These are phyloP conservation scores for Rhynchophorus ferrugineus DNA, from an alignment of 1,140 invertebrate species.

Conservation along the genomic window DNA sequence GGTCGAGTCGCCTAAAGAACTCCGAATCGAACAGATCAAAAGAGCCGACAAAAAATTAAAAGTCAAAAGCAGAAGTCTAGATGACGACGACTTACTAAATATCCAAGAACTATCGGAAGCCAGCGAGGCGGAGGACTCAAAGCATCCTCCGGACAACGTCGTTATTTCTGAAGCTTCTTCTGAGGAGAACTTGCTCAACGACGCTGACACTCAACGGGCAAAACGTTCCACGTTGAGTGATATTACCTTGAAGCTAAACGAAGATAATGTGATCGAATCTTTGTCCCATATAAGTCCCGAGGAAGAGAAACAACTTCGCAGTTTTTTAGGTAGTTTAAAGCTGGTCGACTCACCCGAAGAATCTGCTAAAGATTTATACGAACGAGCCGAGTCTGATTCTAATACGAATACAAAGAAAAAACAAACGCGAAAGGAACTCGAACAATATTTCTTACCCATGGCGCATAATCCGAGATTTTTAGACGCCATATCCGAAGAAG, in stretches of 20 bases:
- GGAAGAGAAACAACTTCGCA: slow-evolving; percentile 43
- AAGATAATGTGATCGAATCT: slow-evolving; percentile 25
- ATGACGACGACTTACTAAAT: slow-evolving; percentile 45
- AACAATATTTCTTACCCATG: slow-evolving; percentile 47
- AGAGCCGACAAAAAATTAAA: slow-evolving; percentile 19
- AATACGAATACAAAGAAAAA: slow-evolving; percentile 37
- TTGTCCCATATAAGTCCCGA: slow-evolving; percentile 40
- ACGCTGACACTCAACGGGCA: slow-evolving; percentile 7
- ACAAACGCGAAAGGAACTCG: slow-evolving; percentile 49
- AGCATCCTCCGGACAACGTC: slow-evolving; percentile 39
- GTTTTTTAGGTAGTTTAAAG: slow-evolving; percentile 53
- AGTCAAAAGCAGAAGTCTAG: slow-evolving; percentile 49
- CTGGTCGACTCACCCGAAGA: slow-evolving; percentile 42
- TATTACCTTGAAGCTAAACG: slow-evolving; percentile 37
- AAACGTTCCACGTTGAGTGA: slow-evolving; percentile 5
- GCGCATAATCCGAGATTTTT: slow-evolving; percentile 50
- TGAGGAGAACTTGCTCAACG: slow-evolving; percentile 47
- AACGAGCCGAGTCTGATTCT: slow-evolving; percentile 22
- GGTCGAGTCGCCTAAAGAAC: slow-evolving; percentile 46
- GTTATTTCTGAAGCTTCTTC: slow-evolving; percentile 48
- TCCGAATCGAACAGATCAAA: slow-evolving; percentile 34
- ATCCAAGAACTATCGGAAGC: slow-evolving; percentile 47
- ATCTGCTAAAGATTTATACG: slow-evolving; percentile 24
- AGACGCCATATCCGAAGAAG: slow-evolving; percentile 62
- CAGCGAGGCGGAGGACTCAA: slow-evolving; percentile 27